Evolutionary conservation across 2,888 invertebrate species (phyloP), one percentile per base, ranked within the genome.

Genomic region (Cyrtodaria siliqua): DNA sequence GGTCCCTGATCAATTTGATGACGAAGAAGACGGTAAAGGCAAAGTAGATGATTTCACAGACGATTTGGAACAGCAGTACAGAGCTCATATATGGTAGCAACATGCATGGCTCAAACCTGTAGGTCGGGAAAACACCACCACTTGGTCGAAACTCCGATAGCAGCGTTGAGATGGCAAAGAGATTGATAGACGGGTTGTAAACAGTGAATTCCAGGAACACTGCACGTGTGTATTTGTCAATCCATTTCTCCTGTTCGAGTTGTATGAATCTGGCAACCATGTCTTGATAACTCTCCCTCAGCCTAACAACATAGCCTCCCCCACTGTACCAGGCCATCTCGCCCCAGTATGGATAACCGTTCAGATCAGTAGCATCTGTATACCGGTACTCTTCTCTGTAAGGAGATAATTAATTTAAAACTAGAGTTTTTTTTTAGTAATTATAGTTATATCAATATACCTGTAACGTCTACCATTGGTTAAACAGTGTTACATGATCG

Each of bases 181-280:
- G 80, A 72, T 92, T 92, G 1, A 91, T 85, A 62, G 90, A 88
- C 0, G 92, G 89, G 68, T 94, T 94, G 87, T 94, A 94, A 38
- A 93, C 92, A 0, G 94, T 93, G 82, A 94, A 94, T 78, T 94
- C 94, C n/a, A 94, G 89, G 74, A 94, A 92, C 4, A 94, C 90
- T 2, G 94, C 94, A 53, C 94, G 75, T 1, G 94, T 94, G 77
- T 92, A 89, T 68, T 88, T 83, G 78, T 94, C 94, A 24, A 94
- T 91, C 94, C 94, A 94, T 14, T 87, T 83, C 44, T 92, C 87
- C 6, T 85, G 66, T 75, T 93, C 88, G 24, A 94, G 87, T 23
- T 84, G 75, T 9, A 79, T 67, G 47, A 94, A 87, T 27, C 89
- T 88, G 2, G 84, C 71, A n/a, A 79, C 62, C 2, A 94, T 74